These are phyloP conservation scores for Oeneis ivallda DNA, from an alignment of 2,888 invertebrate genomes.

Conservation along the genomic window DNA sequence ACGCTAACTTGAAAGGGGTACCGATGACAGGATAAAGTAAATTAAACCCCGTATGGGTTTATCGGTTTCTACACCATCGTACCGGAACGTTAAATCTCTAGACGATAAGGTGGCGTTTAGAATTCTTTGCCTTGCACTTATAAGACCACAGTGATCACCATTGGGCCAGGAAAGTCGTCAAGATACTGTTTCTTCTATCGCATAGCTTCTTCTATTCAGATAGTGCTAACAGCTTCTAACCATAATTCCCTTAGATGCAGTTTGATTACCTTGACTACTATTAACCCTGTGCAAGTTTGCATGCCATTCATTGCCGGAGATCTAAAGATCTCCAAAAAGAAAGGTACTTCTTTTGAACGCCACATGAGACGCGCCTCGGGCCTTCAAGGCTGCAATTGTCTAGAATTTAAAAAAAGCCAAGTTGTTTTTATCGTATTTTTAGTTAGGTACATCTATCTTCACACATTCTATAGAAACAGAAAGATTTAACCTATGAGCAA, in stretches of 20 bases:
- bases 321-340: slow-evolving; percentile 16
- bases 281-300: slow-evolving; percentile 7
- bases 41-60: too few relatives aligned
- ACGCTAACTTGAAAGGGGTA: too few relatives aligned
- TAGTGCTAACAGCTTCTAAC: neutral
- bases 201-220: too few relatives aligned
- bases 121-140: too few relatives aligned
- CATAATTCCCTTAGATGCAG: neutral
- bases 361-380: slow-evolving; percentile 15
- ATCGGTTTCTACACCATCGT: too few relatives aligned
- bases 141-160: too few relatives aligned
- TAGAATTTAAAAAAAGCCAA: neutral
- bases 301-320: slow-evolving; percentile 9
- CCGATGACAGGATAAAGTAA: too few relatives aligned
- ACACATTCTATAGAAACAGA: neutral
- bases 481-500: neutral
- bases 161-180: too few relatives aligned
- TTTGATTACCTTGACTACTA: slow-evolving; percentile 6
- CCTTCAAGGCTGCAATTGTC: slow-evolving; percentile 17
- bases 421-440: neutral
- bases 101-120: too few relatives aligned
- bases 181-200: too few relatives aligned
- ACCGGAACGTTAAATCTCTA: too few relatives aligned
- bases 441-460: neutral
- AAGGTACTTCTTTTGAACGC: slow-evolving; percentile 16